Evolutionary conservation across 2,113 vertebrate species (phyloP).

Genomic region (Odobenus rosmarus): DNA sequence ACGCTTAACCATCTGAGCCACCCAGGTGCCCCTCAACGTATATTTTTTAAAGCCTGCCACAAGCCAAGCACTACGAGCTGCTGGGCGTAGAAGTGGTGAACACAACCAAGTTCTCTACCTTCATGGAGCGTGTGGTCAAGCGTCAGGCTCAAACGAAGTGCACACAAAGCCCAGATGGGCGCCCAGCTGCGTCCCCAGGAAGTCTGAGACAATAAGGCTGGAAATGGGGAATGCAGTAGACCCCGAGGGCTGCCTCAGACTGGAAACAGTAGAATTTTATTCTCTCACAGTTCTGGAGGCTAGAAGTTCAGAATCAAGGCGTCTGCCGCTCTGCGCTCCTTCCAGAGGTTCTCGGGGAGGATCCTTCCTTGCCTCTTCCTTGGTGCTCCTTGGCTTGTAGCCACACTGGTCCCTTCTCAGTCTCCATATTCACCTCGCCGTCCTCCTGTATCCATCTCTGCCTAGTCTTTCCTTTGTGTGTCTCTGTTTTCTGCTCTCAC

Average conservation of each 20-base stretch:
- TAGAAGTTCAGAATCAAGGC: background rate
- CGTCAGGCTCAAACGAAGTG: background rate
- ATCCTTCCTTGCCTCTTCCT: background rate
- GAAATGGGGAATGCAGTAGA: background rate
- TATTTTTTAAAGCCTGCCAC: background rate
- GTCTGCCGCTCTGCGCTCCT: background rate
- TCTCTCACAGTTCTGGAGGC: background rate
- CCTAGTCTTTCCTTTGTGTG: background rate
- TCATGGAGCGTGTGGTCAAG: background rate
- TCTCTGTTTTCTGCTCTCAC: background rate
- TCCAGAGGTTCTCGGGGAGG: background rate
- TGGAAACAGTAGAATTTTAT: background rate
- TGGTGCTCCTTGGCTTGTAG: background rate
- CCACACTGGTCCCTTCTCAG: background rate
- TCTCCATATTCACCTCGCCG: background rate
- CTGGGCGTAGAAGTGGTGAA: background rate
- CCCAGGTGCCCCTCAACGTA: no score
- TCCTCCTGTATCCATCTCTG: background rate
- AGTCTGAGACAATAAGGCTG: background rate
- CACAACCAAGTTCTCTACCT: background rate
- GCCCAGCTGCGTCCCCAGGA: background rate
- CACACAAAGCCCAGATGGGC: fast-evolving
- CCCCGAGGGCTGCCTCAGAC: background rate
- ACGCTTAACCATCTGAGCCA: no score
- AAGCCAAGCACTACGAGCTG: background rate